Percentiles rank a stretch among this genome's conserved stretches.
phyloP scores from a whole-genome alignment of 2,888 invertebrate species.

The Diplolepis rosae region DNA sequence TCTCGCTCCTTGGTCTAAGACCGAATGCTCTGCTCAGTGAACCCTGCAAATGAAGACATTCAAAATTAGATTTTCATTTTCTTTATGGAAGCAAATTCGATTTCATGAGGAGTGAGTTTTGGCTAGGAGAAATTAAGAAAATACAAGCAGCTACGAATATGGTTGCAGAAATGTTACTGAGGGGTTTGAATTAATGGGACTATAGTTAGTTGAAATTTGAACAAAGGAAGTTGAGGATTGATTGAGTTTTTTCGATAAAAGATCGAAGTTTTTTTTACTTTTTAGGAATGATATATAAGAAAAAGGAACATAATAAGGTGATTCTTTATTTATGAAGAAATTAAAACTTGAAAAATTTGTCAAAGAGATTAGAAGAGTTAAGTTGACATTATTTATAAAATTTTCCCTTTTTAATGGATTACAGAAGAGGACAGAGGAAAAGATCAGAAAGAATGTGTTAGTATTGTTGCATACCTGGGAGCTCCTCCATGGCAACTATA shows the following conservation, averaged over 20 bases:
- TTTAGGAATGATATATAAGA: too few relatives aligned
- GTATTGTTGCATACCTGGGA: constrained; percentile 66
- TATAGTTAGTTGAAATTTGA: too few relatives aligned
- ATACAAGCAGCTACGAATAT: constrained; percentile 44
- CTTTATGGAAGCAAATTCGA: background rate
- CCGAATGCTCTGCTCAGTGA: constrained; percentile 84
- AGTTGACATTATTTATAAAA: too few relatives aligned
- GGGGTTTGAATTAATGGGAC: constrained; percentile 14
- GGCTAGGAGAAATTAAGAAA: constrained; percentile 39
- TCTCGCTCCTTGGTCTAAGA: constrained; percentile 77
- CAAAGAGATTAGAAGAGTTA: too few relatives aligned
- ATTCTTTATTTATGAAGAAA: too few relatives aligned
- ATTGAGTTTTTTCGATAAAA: too few relatives aligned
- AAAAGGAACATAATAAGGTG: too few relatives aligned
- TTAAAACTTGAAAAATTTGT: too few relatives aligned
- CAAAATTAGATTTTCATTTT: background rate
- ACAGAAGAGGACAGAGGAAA: background rate
- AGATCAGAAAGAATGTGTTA: constrained; percentile 34
- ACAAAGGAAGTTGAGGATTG: too few relatives aligned
- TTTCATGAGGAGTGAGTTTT: background rate
- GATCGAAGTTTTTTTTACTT: too few relatives aligned
- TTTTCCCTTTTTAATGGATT: background rate
- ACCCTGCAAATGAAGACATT: constrained; percentile 76
- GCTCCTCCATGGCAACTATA: constrained; percentile 67
- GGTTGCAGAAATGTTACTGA: constrained; percentile 40